Evolutionary conservation across 2,888 invertebrate genomes (phyloP), one percentile per base, ranked within the genome.

Genomic region (Branchipolynoe longqiensis): DNA sequence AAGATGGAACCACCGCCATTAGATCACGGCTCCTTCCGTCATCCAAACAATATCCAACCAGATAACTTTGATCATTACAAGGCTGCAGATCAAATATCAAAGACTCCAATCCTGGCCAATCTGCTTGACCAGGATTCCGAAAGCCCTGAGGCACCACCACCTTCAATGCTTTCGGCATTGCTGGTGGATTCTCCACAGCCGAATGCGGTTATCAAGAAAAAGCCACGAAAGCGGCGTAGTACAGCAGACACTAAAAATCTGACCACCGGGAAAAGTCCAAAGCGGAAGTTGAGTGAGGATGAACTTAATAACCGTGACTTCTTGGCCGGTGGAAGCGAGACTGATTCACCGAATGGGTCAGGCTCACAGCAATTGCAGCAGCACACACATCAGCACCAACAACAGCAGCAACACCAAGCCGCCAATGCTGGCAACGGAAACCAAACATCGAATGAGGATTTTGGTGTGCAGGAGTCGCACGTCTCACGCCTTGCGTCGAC

Each of bases 191-290:
- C 90, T 31, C 88, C 89, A 18, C 64, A 59, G n/a, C 41, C 86
- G 1, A 31, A 69, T 36, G 41, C 33, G 18, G 28, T 40, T 8
- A 86, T 86, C 36, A 84, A 84, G 28, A 88, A 87, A 59, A 88
- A 90, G 85, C 87, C 86, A 22, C 85, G 87, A 48, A 88, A 89
- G 81, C 84, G 89, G 31, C 85, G 90, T 62, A 87, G 89, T 25
- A 88, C 89, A n/a, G 92, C 91, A 22, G 64, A 92, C 38, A 25
- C 48, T 12, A 73, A 54, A n/a, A 84, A 91, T 85, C 92, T 92
- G 12, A 90, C 90, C 81, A 87, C 87, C 0, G 93, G 92, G 1
- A 90, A 92, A 84, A 93, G 93, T 88, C 93, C 94, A 0, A 94
- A 93, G 86, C 91, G 92, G 73, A 90, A 92, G 88, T 56, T 90